Evolutionary conservation across 2,797 vertebrate species (phyloP).

Genomic region (Lithobates sylvaticus): DNA sequence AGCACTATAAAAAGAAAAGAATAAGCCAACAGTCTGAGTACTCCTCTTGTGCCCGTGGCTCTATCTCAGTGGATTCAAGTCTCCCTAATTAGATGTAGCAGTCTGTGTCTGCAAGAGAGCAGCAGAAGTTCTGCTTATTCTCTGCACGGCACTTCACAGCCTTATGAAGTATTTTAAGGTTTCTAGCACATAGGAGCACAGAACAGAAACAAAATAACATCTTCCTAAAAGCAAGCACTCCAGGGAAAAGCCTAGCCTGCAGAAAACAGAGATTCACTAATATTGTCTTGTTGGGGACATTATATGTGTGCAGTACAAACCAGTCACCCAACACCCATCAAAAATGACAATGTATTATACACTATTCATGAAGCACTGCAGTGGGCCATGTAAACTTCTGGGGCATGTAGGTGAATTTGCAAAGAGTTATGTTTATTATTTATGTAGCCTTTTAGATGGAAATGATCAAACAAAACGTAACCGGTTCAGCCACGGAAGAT

Average conservation of each 20-base stretch:
- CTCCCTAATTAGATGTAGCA: conserved; percentile 54
- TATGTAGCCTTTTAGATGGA: too few relatives aligned
- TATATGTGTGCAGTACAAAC: too few relatives aligned
- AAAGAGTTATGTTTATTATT: too few relatives aligned
- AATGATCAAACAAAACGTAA: too few relatives aligned
- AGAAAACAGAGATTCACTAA: background rate
- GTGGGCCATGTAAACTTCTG: too few relatives aligned
- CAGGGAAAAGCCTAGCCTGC: background rate
- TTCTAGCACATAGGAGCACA: conserved; percentile 15
- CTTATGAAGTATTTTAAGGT: conserved; percentile 42
- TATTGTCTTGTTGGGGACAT: too few relatives aligned
- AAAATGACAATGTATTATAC: too few relatives aligned
- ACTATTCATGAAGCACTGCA: too few relatives aligned
- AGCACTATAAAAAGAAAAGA: conserved; percentile 36
- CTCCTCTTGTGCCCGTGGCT: conserved; percentile 58
- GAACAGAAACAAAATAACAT: conserved; percentile 15
- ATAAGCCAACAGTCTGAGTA: conserved; percentile 20
- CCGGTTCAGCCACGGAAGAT: too few relatives aligned
- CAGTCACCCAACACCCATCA: too few relatives aligned
- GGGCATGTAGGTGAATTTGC: too few relatives aligned
- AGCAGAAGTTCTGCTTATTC: conserved; percentile 33
- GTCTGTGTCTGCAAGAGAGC: conserved; percentile 45
- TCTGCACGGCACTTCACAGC: conserved; percentile 29
- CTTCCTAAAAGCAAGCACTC: conserved; percentile 7
- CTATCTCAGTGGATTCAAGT: conserved; percentile 40